Conservation (phyloP, 1,140 invertebrate genomes). For the Micrasema longulum region DNA sequence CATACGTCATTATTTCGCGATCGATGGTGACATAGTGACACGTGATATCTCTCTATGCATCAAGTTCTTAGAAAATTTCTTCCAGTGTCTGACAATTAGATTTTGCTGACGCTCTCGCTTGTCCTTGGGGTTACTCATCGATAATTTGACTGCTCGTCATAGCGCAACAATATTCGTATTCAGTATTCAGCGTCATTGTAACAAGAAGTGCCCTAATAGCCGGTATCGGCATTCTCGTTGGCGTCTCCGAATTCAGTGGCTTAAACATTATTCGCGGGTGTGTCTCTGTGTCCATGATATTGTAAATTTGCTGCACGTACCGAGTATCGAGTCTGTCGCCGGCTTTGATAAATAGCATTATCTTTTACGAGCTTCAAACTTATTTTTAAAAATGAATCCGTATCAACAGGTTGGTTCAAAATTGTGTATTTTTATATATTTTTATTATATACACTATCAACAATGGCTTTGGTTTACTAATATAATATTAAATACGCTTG, state of each 20-base stretch:
- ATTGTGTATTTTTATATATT: background rate
- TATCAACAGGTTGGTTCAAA: conserved; percentile 63
- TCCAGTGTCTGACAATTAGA: background rate
- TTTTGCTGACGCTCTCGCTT: conserved; percentile 26
- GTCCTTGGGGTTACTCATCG: conserved; percentile 38
- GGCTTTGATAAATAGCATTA: background rate
- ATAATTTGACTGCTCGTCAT: conserved; percentile 28
- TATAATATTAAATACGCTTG: too few relatives aligned
- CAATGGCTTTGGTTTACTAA: too few relatives aligned
- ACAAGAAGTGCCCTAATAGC: background rate
- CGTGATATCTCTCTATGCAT: conserved; percentile 15
- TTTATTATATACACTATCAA: background rate
- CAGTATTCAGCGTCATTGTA: conserved; percentile 1
- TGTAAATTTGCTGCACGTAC: conserved; percentile 10
- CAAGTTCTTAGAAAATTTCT: too few relatives aligned
- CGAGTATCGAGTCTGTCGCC: background rate
- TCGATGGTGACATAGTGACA: background rate
- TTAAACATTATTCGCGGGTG: conserved; percentile 26
- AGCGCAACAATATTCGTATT: background rate
- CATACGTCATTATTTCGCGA: background rate
- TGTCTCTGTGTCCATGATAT: conserved; percentile 14
- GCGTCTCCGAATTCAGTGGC: conserved; percentile 10
- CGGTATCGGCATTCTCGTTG: conserved; percentile 20
- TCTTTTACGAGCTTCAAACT: conserved; percentile 5
- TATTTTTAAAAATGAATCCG: conserved; percentile 60